phyloP scores from a whole-genome alignment of 2,888 invertebrate genomes.

The Temnothorax rugatulus region DNA sequence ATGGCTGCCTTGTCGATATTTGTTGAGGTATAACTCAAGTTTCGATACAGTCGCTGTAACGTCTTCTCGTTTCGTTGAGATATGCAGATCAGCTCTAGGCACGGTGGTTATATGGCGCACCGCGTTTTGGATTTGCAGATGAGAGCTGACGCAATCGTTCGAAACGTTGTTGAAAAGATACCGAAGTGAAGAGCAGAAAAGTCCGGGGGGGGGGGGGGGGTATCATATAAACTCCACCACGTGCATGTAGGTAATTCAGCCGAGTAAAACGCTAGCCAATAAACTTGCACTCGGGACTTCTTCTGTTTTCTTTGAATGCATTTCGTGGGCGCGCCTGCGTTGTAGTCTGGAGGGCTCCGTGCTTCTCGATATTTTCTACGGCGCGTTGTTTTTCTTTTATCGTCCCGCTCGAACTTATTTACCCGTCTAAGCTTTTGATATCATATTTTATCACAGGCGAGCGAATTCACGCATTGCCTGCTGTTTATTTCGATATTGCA shows the following conservation, averaged over 20 bases:
- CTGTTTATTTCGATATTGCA: conserved; percentile 1
- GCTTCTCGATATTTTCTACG: conserved; percentile 32
- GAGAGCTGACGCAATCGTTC: conserved; percentile 58
- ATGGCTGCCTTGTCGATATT: conserved; percentile 48
- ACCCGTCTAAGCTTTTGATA: conserved; percentile 51
- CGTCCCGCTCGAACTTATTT: conserved; percentile 41
- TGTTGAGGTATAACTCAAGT: conserved; percentile 53
- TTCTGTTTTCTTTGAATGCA: conserved; percentile 63
- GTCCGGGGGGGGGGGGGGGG: conserved; percentile 20
- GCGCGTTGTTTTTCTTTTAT: conserved; percentile 44
- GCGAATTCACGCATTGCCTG: conserved; percentile 29
- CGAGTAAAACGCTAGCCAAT: conserved; percentile 67
- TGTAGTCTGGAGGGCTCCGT: conserved; percentile 15
- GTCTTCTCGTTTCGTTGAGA: conserved; percentile 45
- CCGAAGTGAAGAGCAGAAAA: conserved; percentile 60
- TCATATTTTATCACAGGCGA: conserved; percentile 42
- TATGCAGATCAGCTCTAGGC: conserved; percentile 60
- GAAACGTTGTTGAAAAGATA: conserved; percentile 61
- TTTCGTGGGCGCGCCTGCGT: conserved; percentile 30
- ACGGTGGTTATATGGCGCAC: conserved; percentile 56
- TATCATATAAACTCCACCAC: conserved; percentile 61
- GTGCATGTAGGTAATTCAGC: conserved; percentile 64
- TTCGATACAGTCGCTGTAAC: conserved; percentile 42
- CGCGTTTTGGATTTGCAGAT: conserved; percentile 66
- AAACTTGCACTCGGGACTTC: conserved; percentile 67